Conservation (phyloP, 1,140 invertebrate species). For the Phymastichus coffea region DNA sequence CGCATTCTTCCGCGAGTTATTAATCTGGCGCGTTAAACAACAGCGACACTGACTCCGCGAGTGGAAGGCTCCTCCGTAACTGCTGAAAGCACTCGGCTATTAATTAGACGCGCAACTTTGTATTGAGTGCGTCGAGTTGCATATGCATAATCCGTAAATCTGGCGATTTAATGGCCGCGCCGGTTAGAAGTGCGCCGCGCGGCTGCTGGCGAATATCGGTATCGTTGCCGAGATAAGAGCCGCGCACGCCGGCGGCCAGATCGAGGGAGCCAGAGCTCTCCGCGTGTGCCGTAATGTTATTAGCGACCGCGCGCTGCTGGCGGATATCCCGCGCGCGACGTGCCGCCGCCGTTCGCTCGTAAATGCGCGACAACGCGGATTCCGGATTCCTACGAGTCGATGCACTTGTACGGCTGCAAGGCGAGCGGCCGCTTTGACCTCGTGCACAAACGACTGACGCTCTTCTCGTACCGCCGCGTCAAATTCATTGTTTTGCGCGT, state of each 20-base stretch:
- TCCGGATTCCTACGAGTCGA: not conserved
- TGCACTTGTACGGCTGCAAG: too few relatives aligned
- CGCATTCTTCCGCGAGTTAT: not conserved
- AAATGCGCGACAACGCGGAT: not conserved
- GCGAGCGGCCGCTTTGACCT: too few relatives aligned
- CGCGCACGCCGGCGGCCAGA: not conserved
- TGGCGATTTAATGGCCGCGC: slow-evolving; percentile 10
- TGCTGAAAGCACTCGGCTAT: too few relatives aligned
- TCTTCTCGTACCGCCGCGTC: too few relatives aligned
- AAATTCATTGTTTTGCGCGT: too few relatives aligned
- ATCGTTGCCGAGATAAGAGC: slow-evolving; percentile 1
- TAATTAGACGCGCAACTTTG: slow-evolving; percentile 23
- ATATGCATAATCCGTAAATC: slow-evolving; percentile 25
- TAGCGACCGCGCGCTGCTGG: not conserved
- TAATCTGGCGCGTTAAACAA: too few relatives aligned
- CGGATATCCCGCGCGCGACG: not conserved
- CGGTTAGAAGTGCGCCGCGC: not conserved
- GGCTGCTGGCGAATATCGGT: not conserved
- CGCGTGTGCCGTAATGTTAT: slow-evolving; percentile 3
- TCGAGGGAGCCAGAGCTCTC: too few relatives aligned
- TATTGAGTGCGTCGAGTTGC: not conserved
- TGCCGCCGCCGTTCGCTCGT: not conserved
- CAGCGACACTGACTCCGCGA: too few relatives aligned
- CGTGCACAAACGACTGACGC: too few relatives aligned
- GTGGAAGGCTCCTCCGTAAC: too few relatives aligned